Conservation (phyloP, 2,888 invertebrate genomes). For the Aporophyla lueneburgensis region DNA sequence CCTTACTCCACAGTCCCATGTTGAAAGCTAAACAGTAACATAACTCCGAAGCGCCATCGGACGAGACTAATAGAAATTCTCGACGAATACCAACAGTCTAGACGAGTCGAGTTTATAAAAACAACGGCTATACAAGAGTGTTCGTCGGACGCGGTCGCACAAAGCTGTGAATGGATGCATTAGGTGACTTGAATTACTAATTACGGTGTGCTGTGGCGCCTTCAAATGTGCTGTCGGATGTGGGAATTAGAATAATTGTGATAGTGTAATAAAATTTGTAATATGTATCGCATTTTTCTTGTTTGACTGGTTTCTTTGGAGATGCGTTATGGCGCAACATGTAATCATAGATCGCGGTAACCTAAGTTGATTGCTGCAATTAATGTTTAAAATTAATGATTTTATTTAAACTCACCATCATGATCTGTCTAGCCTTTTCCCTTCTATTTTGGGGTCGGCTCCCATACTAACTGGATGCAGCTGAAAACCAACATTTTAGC, state of each 20-base stretch:
- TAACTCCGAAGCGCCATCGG: constrained; percentile 38
- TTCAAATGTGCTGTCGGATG: constrained; percentile 29
- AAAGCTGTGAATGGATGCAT: constrained; percentile 59
- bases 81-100: constrained; percentile 56
- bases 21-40: constrained; percentile 47
- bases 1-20: constrained; percentile 17
- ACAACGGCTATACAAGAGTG: constrained; percentile 23
- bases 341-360: not conserved
- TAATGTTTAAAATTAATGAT: not conserved
- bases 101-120: constrained; percentile 60
- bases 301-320: not conserved
- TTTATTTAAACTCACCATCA: not conserved
- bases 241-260: constrained; percentile 44
- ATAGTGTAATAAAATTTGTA: constrained; percentile 15
- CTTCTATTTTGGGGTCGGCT: not conserved
- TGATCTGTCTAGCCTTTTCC: not conserved
- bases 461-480: too few species aligned
- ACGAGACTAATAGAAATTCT: constrained; percentile 61
- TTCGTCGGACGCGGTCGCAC: constrained; percentile 39
- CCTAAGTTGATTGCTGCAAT: not conserved
- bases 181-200: constrained; percentile 65
- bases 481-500: too few species aligned
- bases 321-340: not conserved
- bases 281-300: constrained; percentile 13
- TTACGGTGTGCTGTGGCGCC: constrained; percentile 48